Evolutionary conservation across 2,113 vertebrate genomes (phyloP).

Genomic region (Aleadryas rufinucha): DNA sequence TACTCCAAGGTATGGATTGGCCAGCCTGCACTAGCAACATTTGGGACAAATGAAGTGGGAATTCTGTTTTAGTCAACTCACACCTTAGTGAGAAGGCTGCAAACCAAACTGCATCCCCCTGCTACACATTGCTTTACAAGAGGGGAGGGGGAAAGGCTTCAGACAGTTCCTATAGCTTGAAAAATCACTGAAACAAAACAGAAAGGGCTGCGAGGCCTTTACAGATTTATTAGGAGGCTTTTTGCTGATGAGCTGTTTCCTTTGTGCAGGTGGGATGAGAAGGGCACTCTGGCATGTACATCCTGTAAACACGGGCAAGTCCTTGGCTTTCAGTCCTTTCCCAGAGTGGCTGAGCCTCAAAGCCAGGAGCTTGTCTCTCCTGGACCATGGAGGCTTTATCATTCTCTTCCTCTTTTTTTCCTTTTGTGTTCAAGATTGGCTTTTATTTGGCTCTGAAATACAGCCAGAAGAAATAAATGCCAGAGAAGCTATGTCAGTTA

Average conservation of each 20-base stretch:
- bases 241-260: not conserved
- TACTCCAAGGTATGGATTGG: not conserved
- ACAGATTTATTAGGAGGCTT: slow-evolving; percentile 1
- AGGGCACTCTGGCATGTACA: not conserved
- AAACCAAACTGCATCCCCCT: not conserved
- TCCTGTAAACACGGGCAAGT: not conserved
- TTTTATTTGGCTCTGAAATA: not conserved
- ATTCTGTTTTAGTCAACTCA: not conserved
- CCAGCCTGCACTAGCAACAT: not conserved
- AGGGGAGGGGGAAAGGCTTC: not conserved
- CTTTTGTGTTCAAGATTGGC: not conserved
- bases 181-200: not conserved
- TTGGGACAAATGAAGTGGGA: slow-evolving; percentile 5
- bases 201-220: not conserved
- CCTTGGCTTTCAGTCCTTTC: not conserved
- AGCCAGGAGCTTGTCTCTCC: not conserved
- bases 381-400: not conserved
- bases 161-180: not conserved
- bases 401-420: not conserved
- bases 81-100: not conserved
- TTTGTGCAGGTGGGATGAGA: not conserved
- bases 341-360: not conserved
- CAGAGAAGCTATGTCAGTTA: not conserved
- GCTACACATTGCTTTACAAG: not conserved
- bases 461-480: not conserved